Conservation (phyloP, 2,113 vertebrate genomes). For the Rynchops niger region DNA sequence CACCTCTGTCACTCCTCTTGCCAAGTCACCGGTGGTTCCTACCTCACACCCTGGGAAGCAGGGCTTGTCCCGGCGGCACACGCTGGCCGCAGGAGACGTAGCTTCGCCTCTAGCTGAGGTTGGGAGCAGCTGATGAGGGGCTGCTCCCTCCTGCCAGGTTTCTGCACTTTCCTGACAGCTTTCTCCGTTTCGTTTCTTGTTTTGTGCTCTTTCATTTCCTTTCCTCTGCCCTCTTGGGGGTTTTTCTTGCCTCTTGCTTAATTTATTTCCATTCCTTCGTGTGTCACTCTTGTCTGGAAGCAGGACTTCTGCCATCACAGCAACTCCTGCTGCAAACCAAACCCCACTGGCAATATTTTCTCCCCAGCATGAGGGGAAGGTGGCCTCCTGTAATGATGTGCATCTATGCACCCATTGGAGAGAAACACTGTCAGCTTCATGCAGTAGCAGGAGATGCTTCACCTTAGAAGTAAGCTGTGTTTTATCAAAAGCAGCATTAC, state of each 20-base stretch:
- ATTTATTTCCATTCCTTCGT: background rate
- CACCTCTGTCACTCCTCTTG: background rate
- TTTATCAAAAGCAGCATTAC: background rate
- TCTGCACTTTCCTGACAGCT: background rate
- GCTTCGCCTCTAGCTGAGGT: background rate
- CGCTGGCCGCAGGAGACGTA: rapidly evolving
- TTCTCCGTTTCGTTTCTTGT: background rate
- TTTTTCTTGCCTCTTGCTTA: background rate
- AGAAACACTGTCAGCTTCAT: background rate
- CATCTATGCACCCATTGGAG: background rate
- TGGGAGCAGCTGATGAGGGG: background rate
- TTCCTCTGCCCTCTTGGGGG: background rate
- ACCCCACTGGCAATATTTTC: background rate
- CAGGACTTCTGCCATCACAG: background rate
- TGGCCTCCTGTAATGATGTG: rapidly evolving
- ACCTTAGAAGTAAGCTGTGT: background rate
- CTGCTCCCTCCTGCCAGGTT: background rate
- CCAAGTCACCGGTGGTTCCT: background rate
- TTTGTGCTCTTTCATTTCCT: background rate
- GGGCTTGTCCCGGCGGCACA: rapidly evolving
- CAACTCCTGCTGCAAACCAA: background rate
- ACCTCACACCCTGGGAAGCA: rapidly evolving
- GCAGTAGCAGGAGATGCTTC: background rate
- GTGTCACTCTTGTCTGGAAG: background rate
- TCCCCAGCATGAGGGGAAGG: background rate